Base-by-base conservation (phyloP, 2,888 invertebrate genomes). In the Amphipoea oculea region DNA sequence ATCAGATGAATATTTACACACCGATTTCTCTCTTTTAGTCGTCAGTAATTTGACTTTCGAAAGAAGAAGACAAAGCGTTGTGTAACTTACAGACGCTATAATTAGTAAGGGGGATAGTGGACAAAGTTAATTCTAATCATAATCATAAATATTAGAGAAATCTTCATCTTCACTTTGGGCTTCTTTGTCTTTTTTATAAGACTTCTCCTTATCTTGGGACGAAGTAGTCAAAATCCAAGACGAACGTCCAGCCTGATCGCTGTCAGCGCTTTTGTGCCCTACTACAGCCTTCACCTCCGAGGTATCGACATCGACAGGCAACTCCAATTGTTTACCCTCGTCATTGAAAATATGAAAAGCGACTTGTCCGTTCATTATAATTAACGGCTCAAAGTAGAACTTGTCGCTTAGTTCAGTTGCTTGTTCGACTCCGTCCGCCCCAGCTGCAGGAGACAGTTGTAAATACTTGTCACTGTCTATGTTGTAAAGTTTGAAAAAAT, bases 401-500 rank as follows among this genome's bases (percentile, higher is more conserved):
- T 45, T 74, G 29, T 82, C 73, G 1, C 20, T 51, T 45, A 17
- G 14, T 51, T 71, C 74, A 23, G 40, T 23, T 23, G 67, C 62
- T 62, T 63, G 14, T 36, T 20, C 17, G 17, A 1, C n/a, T 3
- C 20, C 69, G n/a, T 51, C 57, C 11, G 66, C 51, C 9, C 42
- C 67, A 67, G 4, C 11, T 6, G 14, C 23, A 45, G 71, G 20
- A 36, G 66, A 42, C 17, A 67, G 12, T 17, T 75, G 66, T 40
- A 81, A 73, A 76, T 62, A 76, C 51, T 40, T 23, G 23, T 62
- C 51, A 23, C 17, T 67, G 12, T 74, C 71, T 42, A 71, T n/a
- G 48, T 83, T 78, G n/a, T 51, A 71, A 1, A 83, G 17, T 36
- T 78, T 78, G 23, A 83, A 83, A 63, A 29, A 5, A 6, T 78